Base-by-base conservation (phyloP, 1,140 invertebrate species). In the Pollicipes pollicipes region DNA sequence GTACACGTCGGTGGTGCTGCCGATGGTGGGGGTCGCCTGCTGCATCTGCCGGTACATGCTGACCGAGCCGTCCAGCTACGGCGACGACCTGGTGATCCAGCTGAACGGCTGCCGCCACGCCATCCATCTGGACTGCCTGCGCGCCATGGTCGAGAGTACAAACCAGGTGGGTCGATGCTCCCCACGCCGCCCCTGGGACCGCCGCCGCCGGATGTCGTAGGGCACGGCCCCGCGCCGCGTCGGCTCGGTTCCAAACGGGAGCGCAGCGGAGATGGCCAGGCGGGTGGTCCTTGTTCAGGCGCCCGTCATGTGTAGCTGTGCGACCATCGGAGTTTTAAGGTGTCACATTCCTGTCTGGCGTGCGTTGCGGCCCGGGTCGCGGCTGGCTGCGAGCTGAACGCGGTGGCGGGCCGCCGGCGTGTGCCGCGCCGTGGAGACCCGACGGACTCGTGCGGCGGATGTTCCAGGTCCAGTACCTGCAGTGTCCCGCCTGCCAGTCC, bases 401-500 rank as follows among this genome's bases (percentile, higher is more conserved):
- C 1, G 37, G 31, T 21, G 68, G 68, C 3, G 31, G 37, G 31
- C n/a, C 68, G 37, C 24, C 68, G 68, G n/a, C 68, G 17, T 68
- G 26, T 1, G 31, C 68, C 3, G 68, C n/a, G 68, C n/a, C 27
- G 31, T 4, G 37, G 27, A 35, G 21, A 27, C 10, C 68, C 17
- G 17, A 27, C 27, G n/a, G 68, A 35, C 31, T 26, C 31, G n/a
- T 21, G n/a, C 3, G 37, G 68, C 31, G 3, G 26, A 10, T 68
- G 31, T 24, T 21, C 21, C 6, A 21, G 45, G 45, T 58, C 13
- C 70, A 71, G 76, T 88, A 88, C 75, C 86, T 93, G 73, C 88
- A 91, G 76, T 93, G 92, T 78, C 88, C 89, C 0, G 86, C 89
- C 27, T 93, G 91, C 79, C 88, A 90, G 72, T 87, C 86, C 74